These are phyloP conservation scores for Rhingia rostrata DNA, from an alignment of 2,888 invertebrate species.

Conservation along the genomic window DNA sequence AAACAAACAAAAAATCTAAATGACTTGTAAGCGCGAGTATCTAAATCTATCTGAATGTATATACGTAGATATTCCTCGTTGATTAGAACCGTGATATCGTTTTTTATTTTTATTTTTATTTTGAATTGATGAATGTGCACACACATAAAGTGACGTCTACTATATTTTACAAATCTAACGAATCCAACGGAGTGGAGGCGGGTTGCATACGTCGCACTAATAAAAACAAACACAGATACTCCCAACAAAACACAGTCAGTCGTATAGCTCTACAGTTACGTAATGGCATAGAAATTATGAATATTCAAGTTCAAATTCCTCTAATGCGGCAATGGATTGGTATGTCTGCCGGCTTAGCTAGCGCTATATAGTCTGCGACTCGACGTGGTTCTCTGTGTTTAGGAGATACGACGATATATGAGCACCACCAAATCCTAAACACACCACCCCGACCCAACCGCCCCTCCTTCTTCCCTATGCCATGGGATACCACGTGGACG, in stretches of 20 bases:
- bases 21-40: slow-evolving; percentile 41
- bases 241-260: neutral
- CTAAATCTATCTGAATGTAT: slow-evolving; percentile 37
- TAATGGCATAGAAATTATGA: slow-evolving; percentile 63
- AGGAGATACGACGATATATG: slow-evolving; percentile 34
- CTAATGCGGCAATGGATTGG: slow-evolving; percentile 33
- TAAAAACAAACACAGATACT: slow-evolving; percentile 39
- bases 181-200: neutral
- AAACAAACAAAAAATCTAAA: slow-evolving; percentile 44
- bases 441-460: slow-evolving; percentile 4
- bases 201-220: slow-evolving; percentile 17
- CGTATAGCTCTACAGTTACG: slow-evolving; percentile 24
- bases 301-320: slow-evolving; percentile 71
- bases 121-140: slow-evolving; percentile 18
- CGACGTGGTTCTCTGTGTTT: slow-evolving; percentile 17
- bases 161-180: slow-evolving; percentile 24
- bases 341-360: slow-evolving; percentile 37
- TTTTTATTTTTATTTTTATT: neutral
- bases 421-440: slow-evolving; percentile 54
- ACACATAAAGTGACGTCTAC: slow-evolving; percentile 30
- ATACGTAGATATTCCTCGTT: neutral
- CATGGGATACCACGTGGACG: slow-evolving; percentile 33
- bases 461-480: neutral
- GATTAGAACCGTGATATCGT: slow-evolving; percentile 35
- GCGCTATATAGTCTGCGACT: slow-evolving; percentile 19